Evolutionary conservation across 2,888 invertebrate genomes (phyloP).

Genomic region (Diaprepes abbreviatus): DNA sequence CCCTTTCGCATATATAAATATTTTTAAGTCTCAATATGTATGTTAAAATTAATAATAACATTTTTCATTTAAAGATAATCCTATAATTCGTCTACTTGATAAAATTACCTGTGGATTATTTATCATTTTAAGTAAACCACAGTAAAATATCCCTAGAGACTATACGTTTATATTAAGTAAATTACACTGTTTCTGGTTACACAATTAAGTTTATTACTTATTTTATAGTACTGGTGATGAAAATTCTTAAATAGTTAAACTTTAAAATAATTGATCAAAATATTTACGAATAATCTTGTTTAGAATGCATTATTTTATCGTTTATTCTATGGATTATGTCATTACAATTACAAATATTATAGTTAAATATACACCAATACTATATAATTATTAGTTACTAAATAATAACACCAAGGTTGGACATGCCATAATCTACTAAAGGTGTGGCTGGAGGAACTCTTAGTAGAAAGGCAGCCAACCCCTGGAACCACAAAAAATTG

Average conservation of each 20-base stretch:
- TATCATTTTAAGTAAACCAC: conserved; percentile 26
- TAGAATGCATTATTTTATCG: too few species aligned
- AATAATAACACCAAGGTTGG: conserved; percentile 57
- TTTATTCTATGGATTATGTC: too few species aligned
- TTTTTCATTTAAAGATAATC: conserved; percentile 28
- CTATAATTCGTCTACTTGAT: conserved; percentile 27
- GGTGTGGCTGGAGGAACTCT: conserved; percentile 82
- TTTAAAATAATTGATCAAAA: too few species aligned
- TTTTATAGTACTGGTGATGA: conserved; percentile 7
- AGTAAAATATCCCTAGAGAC: conserved; percentile 34
- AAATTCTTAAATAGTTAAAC: too few species aligned
- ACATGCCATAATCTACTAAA: conserved; percentile 72
- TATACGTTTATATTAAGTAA: conserved; percentile 38
- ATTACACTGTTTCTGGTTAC: conserved; percentile 21
- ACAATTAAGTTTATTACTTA: conserved; percentile 3
- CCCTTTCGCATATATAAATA: conserved; percentile 67
- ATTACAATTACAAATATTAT: too few species aligned
- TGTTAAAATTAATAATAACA: conserved; percentile 38
- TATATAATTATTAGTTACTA: conserved; percentile 64
- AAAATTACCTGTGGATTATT: conserved; percentile 21
- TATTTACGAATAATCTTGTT: too few species aligned
- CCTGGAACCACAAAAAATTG: conserved; percentile 39
- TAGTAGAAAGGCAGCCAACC: conserved; percentile 74
- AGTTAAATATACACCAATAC: conserved; percentile 2
- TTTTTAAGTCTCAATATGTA: conserved; percentile 49